Conservation (phyloP, 2,888 invertebrate genomes). For the Ischnus inquisitorius region DNA sequence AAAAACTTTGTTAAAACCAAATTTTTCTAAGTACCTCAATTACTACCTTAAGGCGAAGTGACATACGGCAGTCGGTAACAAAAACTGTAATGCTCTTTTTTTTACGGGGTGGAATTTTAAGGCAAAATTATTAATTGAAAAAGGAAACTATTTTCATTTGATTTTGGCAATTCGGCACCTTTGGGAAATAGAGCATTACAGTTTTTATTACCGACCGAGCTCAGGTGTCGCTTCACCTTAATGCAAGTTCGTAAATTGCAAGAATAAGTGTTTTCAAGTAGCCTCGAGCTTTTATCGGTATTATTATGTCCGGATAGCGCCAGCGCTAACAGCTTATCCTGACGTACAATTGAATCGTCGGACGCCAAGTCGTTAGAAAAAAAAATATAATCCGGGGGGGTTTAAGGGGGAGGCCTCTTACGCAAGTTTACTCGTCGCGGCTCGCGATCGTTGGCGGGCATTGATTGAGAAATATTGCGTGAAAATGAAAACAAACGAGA, state of each 20-base stretch:
- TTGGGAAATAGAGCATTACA: too few species aligned
- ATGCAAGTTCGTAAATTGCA: neutral
- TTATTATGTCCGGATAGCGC: neutral
- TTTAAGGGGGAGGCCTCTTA: neutral
- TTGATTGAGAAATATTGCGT: slow-evolving; percentile 2
- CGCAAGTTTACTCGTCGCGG: neutral
- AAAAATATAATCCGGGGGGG: neutral
- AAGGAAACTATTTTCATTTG: neutral
- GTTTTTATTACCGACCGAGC: too few species aligned
- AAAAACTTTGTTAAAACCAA: too few species aligned
- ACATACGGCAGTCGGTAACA: too few species aligned
- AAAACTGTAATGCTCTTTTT: too few species aligned
- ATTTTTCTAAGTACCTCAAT: too few species aligned
- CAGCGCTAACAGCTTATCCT: neutral
- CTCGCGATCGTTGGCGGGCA: neutral
- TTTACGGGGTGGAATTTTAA: too few species aligned
- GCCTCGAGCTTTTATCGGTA: neutral
- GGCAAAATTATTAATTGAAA: too few species aligned
- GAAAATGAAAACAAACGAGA: neutral
- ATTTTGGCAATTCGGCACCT: neutral
- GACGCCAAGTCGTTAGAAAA: neutral
- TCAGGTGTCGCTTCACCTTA: neutral
- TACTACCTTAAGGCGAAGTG: too few species aligned
- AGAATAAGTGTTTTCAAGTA: neutral
- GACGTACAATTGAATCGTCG: neutral